Percentiles rank a stretch among this genome's conserved stretches.
Evolutionary conservation across 2,888 invertebrate species (phyloP).

Genomic region (Lymantria monacha): DNA sequence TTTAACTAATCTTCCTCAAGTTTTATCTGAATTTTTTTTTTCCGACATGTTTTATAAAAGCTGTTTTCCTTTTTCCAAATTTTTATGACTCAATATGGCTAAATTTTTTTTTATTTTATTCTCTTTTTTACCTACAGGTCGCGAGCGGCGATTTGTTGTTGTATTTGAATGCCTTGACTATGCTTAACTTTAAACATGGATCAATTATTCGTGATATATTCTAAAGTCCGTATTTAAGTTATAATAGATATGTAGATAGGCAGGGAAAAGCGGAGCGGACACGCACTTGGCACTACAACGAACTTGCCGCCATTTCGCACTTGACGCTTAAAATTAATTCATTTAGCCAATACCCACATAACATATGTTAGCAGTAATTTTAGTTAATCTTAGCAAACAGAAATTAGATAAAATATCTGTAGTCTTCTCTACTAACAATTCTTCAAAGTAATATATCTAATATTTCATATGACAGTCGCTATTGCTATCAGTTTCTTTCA

Average conservation of each 20-base stretch:
- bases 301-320: conserved; percentile 25
- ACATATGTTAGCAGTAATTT: background rate
- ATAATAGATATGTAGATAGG: conserved; percentile 37
- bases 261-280: conserved; percentile 68
- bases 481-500: conserved; percentile 17
- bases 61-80: conserved; percentile 6
- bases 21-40: conserved; percentile 12
- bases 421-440: background rate
- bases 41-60: conserved; percentile 3
- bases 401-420: background rate
- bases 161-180: background rate
- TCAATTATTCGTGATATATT: conserved; percentile 10
- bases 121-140: background rate
- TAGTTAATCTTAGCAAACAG: background rate
- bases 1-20: conserved; percentile 4
- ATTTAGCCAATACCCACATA: background rate
- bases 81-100: background rate
- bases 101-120: background rate
- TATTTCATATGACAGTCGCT: conserved; percentile 2
- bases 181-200: no score
- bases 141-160: conserved; percentile 5
- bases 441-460: background rate
- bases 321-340: background rate
- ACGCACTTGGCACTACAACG: conserved; percentile 49
- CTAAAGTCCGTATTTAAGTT: conserved; percentile 25